Evolutionary conservation across 2,888 invertebrate species (phyloP).

Genomic region (Leptarthrus brevirostris): DNA sequence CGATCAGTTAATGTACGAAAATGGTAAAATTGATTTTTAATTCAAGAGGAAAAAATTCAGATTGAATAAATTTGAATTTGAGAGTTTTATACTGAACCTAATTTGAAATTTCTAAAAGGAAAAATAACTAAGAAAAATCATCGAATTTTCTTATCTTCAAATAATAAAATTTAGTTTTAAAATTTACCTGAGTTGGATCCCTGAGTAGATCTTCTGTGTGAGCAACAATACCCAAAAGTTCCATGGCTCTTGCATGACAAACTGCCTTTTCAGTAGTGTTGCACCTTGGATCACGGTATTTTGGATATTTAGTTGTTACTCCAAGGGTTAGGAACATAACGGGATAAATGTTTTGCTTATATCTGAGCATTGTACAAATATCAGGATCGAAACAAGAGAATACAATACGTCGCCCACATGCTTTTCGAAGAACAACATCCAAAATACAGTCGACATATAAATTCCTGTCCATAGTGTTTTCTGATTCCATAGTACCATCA

Average conservation of each 20-base stretch:
- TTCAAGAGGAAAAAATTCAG: not conserved
- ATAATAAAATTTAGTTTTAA: too few relatives aligned
- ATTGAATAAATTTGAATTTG: too few relatives aligned
- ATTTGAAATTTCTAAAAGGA: too few relatives aligned
- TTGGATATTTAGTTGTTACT: slow-evolving; percentile 76
- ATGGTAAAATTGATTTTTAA: not conserved
- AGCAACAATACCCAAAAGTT: slow-evolving; percentile 89
- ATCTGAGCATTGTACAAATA: slow-evolving; percentile 90
- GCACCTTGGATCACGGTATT: slow-evolving; percentile 87
- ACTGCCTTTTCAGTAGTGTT: slow-evolving; percentile 84
- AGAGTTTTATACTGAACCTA: too few relatives aligned
- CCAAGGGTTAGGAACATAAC: slow-evolving; percentile 94
- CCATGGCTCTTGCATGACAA: slow-evolving; percentile 82
- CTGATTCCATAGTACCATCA: slow-evolving; percentile 88
- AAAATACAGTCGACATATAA: slow-evolving; percentile 89
- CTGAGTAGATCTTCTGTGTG: slow-evolving; percentile 91
- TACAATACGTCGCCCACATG: slow-evolving; percentile 84
- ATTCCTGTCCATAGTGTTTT: slow-evolving; percentile 88
- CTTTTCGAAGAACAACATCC: slow-evolving; percentile 84
- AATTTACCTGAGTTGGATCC: slow-evolving; percentile 83
- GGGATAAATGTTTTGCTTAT: slow-evolving; percentile 97
- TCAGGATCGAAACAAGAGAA: slow-evolving; percentile 97
- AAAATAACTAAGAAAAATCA: too few relatives aligned
- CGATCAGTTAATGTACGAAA: too few relatives aligned
- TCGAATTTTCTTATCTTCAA: too few relatives aligned